Evolutionary conservation across 2,797 vertebrate species (phyloP), one percentile per base, ranked within the genome.

Genomic region (Lateolabrax maculatus): DNA sequence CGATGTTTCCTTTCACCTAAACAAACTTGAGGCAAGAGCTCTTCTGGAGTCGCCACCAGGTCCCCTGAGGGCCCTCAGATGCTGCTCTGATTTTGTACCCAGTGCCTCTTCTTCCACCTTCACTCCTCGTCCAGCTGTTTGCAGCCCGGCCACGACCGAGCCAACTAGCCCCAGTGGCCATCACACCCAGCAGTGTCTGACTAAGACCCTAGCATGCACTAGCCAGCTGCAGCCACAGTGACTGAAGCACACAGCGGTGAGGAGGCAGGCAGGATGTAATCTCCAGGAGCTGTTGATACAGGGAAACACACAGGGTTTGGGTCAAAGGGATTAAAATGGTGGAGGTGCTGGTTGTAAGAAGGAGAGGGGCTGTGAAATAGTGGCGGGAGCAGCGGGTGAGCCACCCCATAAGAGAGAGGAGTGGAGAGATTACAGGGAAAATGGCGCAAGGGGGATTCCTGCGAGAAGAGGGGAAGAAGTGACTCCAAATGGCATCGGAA

Each of bases 301-400:
- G 92, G 93, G 87, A 94, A 95, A 94, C 92, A 94, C 91, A 91
- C 90, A 89, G 92, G 92, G 93, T 93, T 93, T 87, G 93, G 93
- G 94, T 95, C 94, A 95, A 95, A 94, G 90, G 95, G 94, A 95
- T 95, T 95, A 95, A 95, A 95, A 94, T 93, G 94, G 94, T 93
- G 93, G 92, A 94, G 94, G 94, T 94, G 93, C 87, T 84, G 89
- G 87, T 84, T 92, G 89, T 91, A 90, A 93, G 94, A 90, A 87
- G 91, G 87, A 90, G 85, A 88, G 86, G 90, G 89, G 89, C 91
- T 90, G 88, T 34, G 88, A 79, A 87, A 92, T 90, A 90, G 91
- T 86, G 89, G 87, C 6, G 84, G 91, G 92, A 94, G 92, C 94
- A 94, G 91, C 89, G 80, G 93, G 94, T 91, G 88, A 91, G 92